Evolutionary conservation across 2,113 vertebrate species (phyloP).

Genomic region (Lycocorax pyrrhopterus): DNA sequence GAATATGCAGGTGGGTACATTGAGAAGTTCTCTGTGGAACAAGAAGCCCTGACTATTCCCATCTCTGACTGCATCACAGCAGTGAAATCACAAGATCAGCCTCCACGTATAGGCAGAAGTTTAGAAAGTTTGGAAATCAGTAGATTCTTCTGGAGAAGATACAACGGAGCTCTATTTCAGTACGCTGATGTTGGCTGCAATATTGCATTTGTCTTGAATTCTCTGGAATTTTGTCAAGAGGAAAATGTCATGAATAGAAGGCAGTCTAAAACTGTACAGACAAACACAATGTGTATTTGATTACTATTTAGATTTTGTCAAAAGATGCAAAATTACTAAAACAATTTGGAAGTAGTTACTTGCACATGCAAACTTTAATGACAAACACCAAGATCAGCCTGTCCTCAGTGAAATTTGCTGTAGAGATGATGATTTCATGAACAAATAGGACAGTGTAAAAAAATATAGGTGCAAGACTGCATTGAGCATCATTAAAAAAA

Average conservation of each 20-base stretch:
- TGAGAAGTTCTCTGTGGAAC: background rate
- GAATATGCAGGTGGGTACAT: background rate
- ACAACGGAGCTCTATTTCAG: background rate
- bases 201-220: background rate
- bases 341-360: background rate
- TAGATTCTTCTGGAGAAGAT: background rate
- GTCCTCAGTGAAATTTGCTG: background rate
- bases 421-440: background rate
- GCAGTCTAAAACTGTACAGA: background rate
- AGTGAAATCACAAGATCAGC: background rate
- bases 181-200: background rate
- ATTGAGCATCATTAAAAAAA: background rate
- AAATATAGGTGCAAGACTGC: background rate
- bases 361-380: background rate
- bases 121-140: background rate
- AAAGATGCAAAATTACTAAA: background rate
- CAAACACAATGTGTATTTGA: background rate
- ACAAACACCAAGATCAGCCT: background rate
- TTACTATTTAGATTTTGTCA: background rate
- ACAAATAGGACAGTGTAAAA: background rate
- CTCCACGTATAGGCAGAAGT: background rate
- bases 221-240: background rate
- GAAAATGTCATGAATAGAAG: background rate
- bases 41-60: background rate
- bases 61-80: background rate